Conservation (phyloP, 2,888 invertebrate species). For the Alloplasta piceator region DNA sequence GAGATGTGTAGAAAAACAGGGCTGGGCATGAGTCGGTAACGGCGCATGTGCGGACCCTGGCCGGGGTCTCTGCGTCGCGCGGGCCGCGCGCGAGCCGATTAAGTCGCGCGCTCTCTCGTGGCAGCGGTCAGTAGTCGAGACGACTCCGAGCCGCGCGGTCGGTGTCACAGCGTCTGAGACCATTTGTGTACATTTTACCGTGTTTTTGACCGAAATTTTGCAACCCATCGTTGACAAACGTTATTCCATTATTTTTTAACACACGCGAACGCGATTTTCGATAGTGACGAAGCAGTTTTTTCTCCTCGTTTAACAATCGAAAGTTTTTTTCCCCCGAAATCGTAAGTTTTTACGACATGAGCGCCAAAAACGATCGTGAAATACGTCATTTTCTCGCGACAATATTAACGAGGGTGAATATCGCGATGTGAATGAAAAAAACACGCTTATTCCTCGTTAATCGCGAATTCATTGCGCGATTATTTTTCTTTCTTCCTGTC, state of each 20-base stretch:
- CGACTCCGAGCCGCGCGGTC: slow-evolving; percentile 75
- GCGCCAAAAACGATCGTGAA: slow-evolving; percentile 7
- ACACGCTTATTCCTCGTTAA: neutral
- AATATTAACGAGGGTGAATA: slow-evolving; percentile 24
- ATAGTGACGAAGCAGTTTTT: neutral
- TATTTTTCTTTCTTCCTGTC: neutral
- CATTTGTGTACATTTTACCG: slow-evolving; percentile 47
- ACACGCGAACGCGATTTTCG: neutral
- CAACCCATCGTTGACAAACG: slow-evolving; percentile 13
- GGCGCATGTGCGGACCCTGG: slow-evolving; percentile 79
- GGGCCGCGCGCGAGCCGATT: slow-evolving; percentile 20
- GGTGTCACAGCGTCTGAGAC: slow-evolving; percentile 37
- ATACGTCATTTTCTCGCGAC: slow-evolving; percentile 5
- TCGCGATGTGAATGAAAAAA: slow-evolving; percentile 50
- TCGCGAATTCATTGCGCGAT: neutral
- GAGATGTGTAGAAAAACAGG: slow-evolving; percentile 66
- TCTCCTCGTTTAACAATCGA: neutral
- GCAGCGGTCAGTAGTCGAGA: slow-evolving; percentile 76
- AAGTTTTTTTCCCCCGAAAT: neutral
- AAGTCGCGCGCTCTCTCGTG: slow-evolving; percentile 67
- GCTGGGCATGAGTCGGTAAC: slow-evolving; percentile 73
- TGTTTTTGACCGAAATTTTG: slow-evolving; percentile 18
- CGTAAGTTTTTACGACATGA: neutral
- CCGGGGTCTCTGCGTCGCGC: slow-evolving; percentile 77
- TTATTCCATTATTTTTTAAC: slow-evolving; percentile 16